Evolutionary conservation across 2,113 vertebrate species (phyloP), one percentile per base, ranked within the genome.

Genomic region (Cichladusa arquata): DNA sequence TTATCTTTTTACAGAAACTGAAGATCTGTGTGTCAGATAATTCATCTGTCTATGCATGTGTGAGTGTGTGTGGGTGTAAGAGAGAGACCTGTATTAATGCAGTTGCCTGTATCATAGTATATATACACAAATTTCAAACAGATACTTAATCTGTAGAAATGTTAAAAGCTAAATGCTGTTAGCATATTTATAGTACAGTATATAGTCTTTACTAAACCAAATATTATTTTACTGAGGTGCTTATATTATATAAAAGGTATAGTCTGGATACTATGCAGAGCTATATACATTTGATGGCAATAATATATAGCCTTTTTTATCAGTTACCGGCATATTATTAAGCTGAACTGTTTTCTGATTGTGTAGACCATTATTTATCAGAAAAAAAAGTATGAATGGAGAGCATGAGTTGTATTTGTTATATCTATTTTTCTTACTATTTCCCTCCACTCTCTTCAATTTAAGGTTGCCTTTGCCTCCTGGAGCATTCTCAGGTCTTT

Each of bases 391-490:
- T 28, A 24, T 73, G 48, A 85, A 47, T 34, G 19, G 5, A 85
- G 44, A 92, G 4, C 19, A 12, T 65, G 20, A 50, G 7, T 44
- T 77, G 18, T 57, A 44, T 26, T 61, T 77, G 6, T 66, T 80
- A 8, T 19, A 54, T 12, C 13, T 76, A 8, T 90, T 51, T 87
- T 89, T 84, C 64, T 58, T 48, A 70, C 14, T 78, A 12, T 4
- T 93, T 82, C 7, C 2, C 9, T 64, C 31, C 81, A 11, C 31
- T 96, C 34, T 94, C 79, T 95, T 97, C 86, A 74, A 79, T 95
- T 69, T 82, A 92, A 99, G 99, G 93, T 98, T 99, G 18, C 99
- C 99, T 85, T 98, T 99, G 85, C 98, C 99, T 65, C 99, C 99
- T 28, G 99, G 99, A 70, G 98, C 98, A 8, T 99, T 99, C 19